Percentiles rank a stretch among this genome's conserved stretches.
These are phyloP conservation scores for Halictus rubicundus DNA, from an alignment of 1,140 invertebrate genomes.

Conservation along the genomic window DNA sequence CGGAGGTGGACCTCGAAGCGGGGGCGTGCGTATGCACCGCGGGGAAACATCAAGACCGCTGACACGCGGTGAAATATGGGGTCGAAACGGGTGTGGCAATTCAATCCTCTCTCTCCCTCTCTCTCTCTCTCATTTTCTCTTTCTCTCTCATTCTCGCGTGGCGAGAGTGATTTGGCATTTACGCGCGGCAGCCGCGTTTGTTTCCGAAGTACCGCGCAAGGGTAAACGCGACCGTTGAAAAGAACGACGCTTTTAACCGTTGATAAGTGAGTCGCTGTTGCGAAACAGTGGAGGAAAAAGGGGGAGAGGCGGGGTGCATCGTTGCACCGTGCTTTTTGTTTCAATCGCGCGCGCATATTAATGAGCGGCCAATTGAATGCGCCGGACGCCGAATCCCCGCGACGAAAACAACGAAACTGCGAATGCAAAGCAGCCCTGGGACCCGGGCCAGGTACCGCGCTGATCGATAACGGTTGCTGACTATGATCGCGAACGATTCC, in stretches of 20 bases:
- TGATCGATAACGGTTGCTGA: background rate
- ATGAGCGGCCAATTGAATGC: constrained; percentile 22
- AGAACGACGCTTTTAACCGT: constrained; percentile 48
- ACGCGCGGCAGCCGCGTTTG: background rate
- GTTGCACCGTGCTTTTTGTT: background rate
- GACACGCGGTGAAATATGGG: constrained; percentile 67
- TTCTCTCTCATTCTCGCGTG: background rate
- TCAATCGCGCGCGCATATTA: constrained; percentile 33
- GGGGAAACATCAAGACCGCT: constrained; percentile 66
- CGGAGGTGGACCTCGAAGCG: constrained; percentile 39
- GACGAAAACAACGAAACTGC: background rate
- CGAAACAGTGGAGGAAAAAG: no score
- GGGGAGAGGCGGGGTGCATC: background rate
- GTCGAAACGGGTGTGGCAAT: constrained; percentile 65
- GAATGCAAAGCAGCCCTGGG: background rate
- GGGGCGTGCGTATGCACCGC: constrained; percentile 57
- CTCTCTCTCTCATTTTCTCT: background rate
- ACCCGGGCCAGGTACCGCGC: background rate
- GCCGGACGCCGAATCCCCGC: background rate
- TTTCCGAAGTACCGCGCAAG: constrained; percentile 14
- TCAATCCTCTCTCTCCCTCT: constrained; percentile 29
- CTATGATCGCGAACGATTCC: background rate
- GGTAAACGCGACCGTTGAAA: constrained; percentile 43
- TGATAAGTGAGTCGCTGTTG: constrained; percentile 40
- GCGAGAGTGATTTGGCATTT: constrained; percentile 29